Evolutionary conservation across 2,113 vertebrate genomes (phyloP).

Genomic region (Triplophysa rosa): DNA sequence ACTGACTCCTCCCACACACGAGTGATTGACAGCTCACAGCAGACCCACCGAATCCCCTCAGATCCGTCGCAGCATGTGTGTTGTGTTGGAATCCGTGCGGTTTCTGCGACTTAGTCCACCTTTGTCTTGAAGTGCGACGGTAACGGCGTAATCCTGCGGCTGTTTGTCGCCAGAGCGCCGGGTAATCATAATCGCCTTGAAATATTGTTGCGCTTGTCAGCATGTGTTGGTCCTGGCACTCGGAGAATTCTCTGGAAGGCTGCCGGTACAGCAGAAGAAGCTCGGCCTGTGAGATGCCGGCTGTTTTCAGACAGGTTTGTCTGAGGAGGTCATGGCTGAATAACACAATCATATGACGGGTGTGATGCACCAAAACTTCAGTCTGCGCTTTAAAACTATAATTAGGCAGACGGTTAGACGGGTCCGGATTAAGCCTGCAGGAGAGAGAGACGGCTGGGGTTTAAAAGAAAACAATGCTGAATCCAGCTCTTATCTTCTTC

Average conservation of each 20-base stretch:
- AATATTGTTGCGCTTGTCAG: constrained; percentile 37
- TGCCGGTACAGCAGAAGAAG: constrained; percentile 43
- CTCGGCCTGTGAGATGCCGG: constrained; percentile 10
- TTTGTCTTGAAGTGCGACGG: constrained; percentile 4
- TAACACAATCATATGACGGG: constrained; percentile 22
- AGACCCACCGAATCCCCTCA: constrained; percentile 1
- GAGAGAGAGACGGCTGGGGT: background rate
- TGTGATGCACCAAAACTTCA: constrained; percentile 17
- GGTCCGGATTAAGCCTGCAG: constrained; percentile 12
- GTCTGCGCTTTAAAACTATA: constrained; percentile 13
- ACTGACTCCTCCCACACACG: background rate
- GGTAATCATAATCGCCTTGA: constrained; percentile 40
- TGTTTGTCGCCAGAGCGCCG: constrained; percentile 1
- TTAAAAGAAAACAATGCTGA: constrained; percentile 18
- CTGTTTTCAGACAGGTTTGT: constrained; percentile 6
- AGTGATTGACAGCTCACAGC: constrained; percentile 12
- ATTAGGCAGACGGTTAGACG: constrained; percentile 33
- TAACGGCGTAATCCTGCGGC: constrained; percentile 18
- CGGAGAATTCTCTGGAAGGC: constrained; percentile 32
- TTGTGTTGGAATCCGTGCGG: background rate
- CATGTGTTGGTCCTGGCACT: constrained; percentile 39
- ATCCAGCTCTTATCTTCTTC: background rate
- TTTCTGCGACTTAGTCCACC: constrained; percentile 24
- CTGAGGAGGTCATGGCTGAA: constrained; percentile 31
- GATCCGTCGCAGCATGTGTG: background rate